Evolutionary conservation across 2,888 invertebrate species (phyloP).

Genomic region (Chorisops tibialis): DNA sequence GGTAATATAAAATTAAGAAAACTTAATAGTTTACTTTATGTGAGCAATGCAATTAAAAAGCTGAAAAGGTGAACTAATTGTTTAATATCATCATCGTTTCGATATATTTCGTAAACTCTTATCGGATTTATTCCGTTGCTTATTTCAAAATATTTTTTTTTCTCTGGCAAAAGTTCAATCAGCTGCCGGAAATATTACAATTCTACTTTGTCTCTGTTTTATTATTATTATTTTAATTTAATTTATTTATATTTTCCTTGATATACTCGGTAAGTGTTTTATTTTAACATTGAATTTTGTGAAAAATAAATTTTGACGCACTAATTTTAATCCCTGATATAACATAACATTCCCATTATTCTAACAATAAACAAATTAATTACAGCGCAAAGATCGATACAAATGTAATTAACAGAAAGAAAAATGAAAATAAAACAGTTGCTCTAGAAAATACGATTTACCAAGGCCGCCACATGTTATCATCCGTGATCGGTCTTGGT

Average conservation of each 20-base stretch:
- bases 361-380: too few relatives aligned
- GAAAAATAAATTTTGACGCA: too few relatives aligned
- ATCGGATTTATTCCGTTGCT: background rate
- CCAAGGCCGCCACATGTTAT: conserved; percentile 58
- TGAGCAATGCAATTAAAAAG: background rate
- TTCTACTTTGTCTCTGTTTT: too few relatives aligned
- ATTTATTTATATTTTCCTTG: too few relatives aligned
- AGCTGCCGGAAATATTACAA: too few relatives aligned
- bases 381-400: too few relatives aligned
- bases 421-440: too few relatives aligned
- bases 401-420: too few relatives aligned
- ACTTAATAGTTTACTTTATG: background rate
- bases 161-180: background rate
- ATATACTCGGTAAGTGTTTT: too few relatives aligned
- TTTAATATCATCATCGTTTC: background rate
- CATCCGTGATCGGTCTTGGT: conserved; percentile 39
- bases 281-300: too few relatives aligned
- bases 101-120: too few relatives aligned
- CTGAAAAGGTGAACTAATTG: background rate
- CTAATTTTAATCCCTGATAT: conserved; percentile 13
- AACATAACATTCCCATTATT: background rate
- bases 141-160: background rate
- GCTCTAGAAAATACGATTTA: conserved; percentile 36
- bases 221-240: too few relatives aligned
- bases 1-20: conserved; percentile 2